Evolutionary conservation across 1,140 invertebrate species (phyloP).

Genomic region (Drosophila nebulosa): DNA sequence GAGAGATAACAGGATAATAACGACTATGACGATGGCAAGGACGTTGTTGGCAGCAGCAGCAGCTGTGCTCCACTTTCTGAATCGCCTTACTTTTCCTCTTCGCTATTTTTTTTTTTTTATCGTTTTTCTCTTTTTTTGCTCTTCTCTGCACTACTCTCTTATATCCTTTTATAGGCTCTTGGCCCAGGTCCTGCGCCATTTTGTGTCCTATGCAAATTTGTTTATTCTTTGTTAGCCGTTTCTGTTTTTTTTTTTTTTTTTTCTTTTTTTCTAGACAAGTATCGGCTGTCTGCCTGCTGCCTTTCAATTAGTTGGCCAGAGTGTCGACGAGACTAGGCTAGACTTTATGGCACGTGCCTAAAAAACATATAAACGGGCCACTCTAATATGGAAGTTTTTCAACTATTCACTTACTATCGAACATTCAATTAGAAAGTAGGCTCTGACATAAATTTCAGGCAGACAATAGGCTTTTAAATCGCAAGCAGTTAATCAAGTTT

Average conservation of each 20-base stretch:
- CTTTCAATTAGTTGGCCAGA: conserved; percentile 1
- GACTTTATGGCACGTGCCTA: conserved; percentile 11
- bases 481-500: neutral
- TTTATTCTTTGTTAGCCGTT: conserved; percentile 15
- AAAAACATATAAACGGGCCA: neutral
- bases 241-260: neutral
- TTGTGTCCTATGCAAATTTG: conserved; percentile 7
- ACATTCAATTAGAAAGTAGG: neutral
- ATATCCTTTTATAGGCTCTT: conserved; percentile 55
- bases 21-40: conserved; percentile 59
- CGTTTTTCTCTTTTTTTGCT: neutral
- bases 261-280: conserved; percentile 9
- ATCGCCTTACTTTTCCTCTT: conserved; percentile 1
- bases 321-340: neutral
- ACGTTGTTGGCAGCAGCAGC: conserved; percentile 40
- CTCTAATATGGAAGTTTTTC: neutral
- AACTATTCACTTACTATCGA: neutral
- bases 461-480: neutral
- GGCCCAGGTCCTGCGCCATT: conserved; percentile 1
- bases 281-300: conserved; percentile 32
- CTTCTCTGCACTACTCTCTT: conserved; percentile 3
- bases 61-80: conserved; percentile 63
- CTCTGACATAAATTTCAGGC: neutral
- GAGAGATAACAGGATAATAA: conserved; percentile 79
- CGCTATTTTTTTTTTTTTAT: conserved; percentile 7